Percentiles rank a stretch among this genome's conserved stretches.
Evolutionary conservation across 2,888 invertebrate genomes (phyloP).

Genomic region (Rhagonycha fulva): DNA sequence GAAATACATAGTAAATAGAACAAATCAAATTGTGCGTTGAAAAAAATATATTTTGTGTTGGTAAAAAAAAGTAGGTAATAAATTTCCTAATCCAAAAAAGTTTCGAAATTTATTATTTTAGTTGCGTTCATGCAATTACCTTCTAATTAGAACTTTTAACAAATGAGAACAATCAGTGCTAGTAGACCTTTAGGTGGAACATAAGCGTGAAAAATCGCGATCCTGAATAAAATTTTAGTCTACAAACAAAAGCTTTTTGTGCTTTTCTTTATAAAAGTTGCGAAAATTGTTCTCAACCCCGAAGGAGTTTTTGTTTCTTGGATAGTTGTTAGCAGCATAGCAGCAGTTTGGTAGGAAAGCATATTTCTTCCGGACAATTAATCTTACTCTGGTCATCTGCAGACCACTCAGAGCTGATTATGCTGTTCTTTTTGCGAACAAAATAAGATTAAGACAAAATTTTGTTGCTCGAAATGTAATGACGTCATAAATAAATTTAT

Average conservation of each 20-base stretch:
- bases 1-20: neutral
- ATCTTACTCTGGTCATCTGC: conserved; percentile 31
- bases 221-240: conserved; percentile 3
- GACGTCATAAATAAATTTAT: conserved; percentile 8
- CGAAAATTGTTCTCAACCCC: conserved; percentile 12
- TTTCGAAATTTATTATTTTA: neutral
- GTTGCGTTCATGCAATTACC: neutral
- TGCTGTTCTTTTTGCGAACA: conserved; percentile 18
- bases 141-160: neutral
- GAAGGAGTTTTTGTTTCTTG: conserved; percentile 17
- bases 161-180: neutral
- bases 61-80: neutral
- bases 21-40: neutral
- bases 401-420: conserved; percentile 30
- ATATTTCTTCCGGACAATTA: conserved; percentile 31
- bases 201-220: conserved; percentile 11
- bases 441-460: conserved; percentile 15
- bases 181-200: neutral
- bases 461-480: neutral
- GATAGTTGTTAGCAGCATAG: conserved; percentile 19
- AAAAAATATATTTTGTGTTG: neutral
- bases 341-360: conserved; percentile 22
- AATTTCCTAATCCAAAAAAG: neutral
- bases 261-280: conserved; percentile 15
- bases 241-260: conserved; percentile 17